Percentiles rank a stretch among this genome's conserved stretches.
Evolutionary conservation across 1,140 invertebrate species (phyloP).

Genomic region (Sitobion miscanthi): DNA sequence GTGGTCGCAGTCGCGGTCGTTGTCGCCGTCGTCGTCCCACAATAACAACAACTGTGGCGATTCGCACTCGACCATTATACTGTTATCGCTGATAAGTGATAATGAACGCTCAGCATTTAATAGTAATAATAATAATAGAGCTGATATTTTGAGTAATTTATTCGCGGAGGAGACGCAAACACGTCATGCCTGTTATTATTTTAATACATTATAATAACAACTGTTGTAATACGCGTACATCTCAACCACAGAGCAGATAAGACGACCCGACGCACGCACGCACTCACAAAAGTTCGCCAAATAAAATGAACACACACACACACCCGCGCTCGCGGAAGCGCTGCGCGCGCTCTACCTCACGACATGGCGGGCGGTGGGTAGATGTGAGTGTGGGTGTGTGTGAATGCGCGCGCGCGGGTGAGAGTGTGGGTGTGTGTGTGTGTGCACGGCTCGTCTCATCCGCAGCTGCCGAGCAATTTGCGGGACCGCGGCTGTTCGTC

Average conservation of each 20-base stretch:
- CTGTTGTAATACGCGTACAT: neutral
- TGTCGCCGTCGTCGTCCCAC: neutral
- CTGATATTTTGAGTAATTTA: neutral
- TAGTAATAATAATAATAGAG: neutral
- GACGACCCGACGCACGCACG: neutral
- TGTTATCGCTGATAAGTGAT: constrained; percentile 13
- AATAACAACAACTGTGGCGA: neutral
- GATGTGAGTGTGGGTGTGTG: no score
- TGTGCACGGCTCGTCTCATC: neutral
- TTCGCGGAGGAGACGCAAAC: neutral
- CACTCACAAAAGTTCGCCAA: neutral
- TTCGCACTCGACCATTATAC: neutral
- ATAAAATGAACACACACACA: neutral
- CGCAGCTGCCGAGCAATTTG: neutral
- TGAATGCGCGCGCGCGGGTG: no score
- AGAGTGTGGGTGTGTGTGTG: neutral
- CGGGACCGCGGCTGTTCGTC: no score
- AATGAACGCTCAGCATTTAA: neutral
- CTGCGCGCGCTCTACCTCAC: neutral
- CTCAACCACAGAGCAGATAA: neutral
- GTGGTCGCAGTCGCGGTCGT: neutral
- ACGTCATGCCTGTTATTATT: neutral
- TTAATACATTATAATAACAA: neutral
- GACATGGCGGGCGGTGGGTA: neutral
- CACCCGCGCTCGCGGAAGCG: no score